Base-by-base conservation (phyloP, 2,797 vertebrate genomes). In the Leucoraja ocellata region DNA sequence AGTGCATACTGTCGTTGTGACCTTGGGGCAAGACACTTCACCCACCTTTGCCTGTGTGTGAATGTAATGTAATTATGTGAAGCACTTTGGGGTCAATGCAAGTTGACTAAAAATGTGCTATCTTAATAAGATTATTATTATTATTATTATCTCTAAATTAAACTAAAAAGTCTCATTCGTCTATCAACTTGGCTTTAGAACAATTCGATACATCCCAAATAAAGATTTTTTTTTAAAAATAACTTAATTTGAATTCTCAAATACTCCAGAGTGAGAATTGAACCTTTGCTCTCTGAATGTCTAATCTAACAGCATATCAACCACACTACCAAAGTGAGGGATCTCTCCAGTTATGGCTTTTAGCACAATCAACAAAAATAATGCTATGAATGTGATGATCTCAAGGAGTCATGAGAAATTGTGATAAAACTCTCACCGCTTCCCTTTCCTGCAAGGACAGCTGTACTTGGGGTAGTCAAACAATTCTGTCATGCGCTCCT, bases 401-500 rank as follows among this genome's bases (percentile, higher is more conserved):
- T 61, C 83, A 63, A 63, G 54, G 54, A 58, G 10, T 61, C 21
- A 25, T 1, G 7, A 21, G 1, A 18, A 10, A 25, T 4, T 63
- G 25, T 25, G 21, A 5, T 68, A 28, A 25, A 83, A 39, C 81
- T 32, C 93, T n/a, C 94, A 96, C 96, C 96, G 96, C 18, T 94
- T 93, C n/a, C 96, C 97, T 95, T 96, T 95, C 94, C 96, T 97
- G 95, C 96, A 97, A 23, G 97, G 97, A 93, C 97, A 97, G 96
- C 97, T 97, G 94, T 96, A 97, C 94, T 97, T 97, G 93, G 96
- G 96, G 83, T 96, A 96, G 95, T 97, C 96, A 28, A 96, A 97
- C 74, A 97, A 96, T 92, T 97, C 97, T 0, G 96, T 97, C 92
- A 97, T 96, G 0, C 97, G 95, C 93, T 96, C 94, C 63, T 96